Evolutionary conservation across 2,113 vertebrate species (phyloP), one percentile per base, ranked within the genome.

Genomic region (Cyprinodon brontotheroides): DNA sequence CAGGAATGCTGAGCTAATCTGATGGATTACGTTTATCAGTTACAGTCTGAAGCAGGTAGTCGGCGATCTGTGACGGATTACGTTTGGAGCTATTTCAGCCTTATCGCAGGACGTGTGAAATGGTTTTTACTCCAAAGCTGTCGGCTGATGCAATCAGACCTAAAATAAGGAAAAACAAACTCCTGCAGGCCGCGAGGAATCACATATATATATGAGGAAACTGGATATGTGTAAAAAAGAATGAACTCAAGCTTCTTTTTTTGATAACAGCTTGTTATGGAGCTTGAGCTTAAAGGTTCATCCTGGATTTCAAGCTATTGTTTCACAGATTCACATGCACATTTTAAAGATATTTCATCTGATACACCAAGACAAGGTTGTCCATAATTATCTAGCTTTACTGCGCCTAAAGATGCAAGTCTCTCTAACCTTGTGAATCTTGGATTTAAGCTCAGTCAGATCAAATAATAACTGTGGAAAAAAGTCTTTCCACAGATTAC

Each of bases 21-120:
- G 75, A 41, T 41, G 84, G 78, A 84, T 87, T 82, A 85, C 40
- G 72, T 70, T 88, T 80, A 88, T 80, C 84, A 70, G 74, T 76
- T 73, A 20, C 83, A 84, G 68, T 83, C 74, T 67, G 37, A 80
- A 82, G 86, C 61, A 72, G 68, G 59, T 48, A 62, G 65, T 48
- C 20, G 61, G 15, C 74, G 79, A 72, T 81, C 75, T 87, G 74
- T 82, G 80, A 86, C 36, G 37, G 85, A 82, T 89, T 89, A 83
- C 50, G 40, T 59, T 66, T 48, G 17, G 61, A 82, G 63, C 65
- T 47, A 71, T 67, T 78, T 50, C 68, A 50, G 61, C 64, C 62
- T 76, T 67, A 84, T 84, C 79, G 1, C 47, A 64, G 61, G 40
- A 11, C 3, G 38, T 70, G 80, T 47, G 67, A 80, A 75, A 66